Base-by-base conservation (phyloP, 2,113 vertebrate species). In the Oryzias melastigma region DNA sequence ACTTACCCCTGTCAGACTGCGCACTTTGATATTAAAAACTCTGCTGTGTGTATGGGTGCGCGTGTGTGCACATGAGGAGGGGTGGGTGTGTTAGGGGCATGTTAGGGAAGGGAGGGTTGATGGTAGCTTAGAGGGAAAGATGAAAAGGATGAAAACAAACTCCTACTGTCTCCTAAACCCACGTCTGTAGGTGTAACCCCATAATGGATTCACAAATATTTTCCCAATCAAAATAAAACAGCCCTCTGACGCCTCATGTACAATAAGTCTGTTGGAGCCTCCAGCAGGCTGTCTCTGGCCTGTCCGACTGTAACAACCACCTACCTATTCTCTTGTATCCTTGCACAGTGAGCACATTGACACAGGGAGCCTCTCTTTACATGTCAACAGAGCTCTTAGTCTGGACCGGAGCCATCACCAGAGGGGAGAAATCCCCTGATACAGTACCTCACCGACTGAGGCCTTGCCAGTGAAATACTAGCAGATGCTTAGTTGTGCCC, bases 11-110 rank as follows among this genome's bases (percentile, higher is more conserved):
- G 90, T 91, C 86, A 85, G 89, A 89, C 88, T 81, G 88, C 67
- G 65, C 77, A 91, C 91, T 91, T 92, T 92, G 91, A 93, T 89
- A 91, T 90, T 90, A 92, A 91, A 92, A 92, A 90, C 88, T 86
- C 81, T 65, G 75, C 78, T 70, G 71, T 35, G 35, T 35, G 35
- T 35, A 35, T 35, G 35, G 35, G 35, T 35, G 35, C 35, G 35
- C 7, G 35, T 35, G 35, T 35, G 35, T 35, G 35, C 10, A 35
- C 35, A 35, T 35, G 3, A 10, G 29, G 66, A 51, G 53, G 40
- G 40, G 18, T 27, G 17, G 52, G 50, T 7, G 44, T 14, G 52
- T 4, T 10, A 5, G 65, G 58, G 71, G 50, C 20, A 16, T 7
- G 19, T 42, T 17, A 18, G 60, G 27, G 16, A 48, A 24, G 63